These are phyloP conservation scores for Lates calcarifer DNA, from an alignment of 2,113 vertebrate genomes.

Conservation along the genomic window DNA sequence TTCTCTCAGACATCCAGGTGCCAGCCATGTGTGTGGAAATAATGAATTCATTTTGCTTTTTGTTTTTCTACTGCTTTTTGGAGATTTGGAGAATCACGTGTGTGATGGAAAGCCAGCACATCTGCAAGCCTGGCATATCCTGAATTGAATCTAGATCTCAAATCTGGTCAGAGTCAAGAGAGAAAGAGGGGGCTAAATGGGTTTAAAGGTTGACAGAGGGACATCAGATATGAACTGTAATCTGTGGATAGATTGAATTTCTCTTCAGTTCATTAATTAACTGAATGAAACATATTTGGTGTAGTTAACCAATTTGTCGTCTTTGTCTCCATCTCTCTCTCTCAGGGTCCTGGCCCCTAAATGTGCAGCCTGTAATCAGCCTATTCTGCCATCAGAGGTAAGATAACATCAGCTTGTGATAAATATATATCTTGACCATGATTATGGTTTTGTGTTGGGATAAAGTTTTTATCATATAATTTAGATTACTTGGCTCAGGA, in stretches of 20 bases:
- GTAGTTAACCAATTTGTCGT: no score
- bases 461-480: background rate
- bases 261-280: background rate
- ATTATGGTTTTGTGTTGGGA: background rate
- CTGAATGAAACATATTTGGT: no score
- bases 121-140: conserved; percentile 67
- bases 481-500: no score
- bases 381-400: conserved; percentile 95
- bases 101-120: conserved; percentile 63
- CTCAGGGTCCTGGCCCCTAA: conserved; percentile 94
- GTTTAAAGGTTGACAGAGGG: conserved; percentile 12
- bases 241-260: conserved; percentile 9
- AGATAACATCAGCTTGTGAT: conserved; percentile 59
- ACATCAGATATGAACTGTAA: conserved; percentile 18
- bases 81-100: conserved; percentile 49
- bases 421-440: background rate
- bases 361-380: conserved; percentile 93
- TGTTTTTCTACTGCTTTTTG: conserved; percentile 38
- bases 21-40: conserved; percentile 66
- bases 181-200: background rate
- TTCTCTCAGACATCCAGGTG: conserved; percentile 66
- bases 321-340: background rate
- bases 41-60: conserved; percentile 48
- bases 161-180: conserved; percentile 1
- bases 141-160: conserved; percentile 8